phyloP scores from a whole-genome alignment of 2,888 invertebrate genomes.

The Cheilosia vernalis region DNA sequence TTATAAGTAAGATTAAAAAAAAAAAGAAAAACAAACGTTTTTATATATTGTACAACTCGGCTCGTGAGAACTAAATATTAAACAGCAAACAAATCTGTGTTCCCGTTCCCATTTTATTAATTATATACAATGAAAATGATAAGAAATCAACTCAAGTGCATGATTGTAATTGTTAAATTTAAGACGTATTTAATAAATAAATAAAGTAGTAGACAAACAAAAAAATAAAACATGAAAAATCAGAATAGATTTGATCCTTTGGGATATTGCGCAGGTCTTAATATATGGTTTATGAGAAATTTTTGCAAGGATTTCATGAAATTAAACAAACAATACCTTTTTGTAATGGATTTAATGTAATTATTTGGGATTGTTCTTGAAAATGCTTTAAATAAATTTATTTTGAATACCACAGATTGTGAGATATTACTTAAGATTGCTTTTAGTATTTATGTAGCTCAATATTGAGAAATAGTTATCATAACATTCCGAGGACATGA shows the following conservation, averaged over 20 bases:
- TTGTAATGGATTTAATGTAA: slow-evolving; percentile 74
- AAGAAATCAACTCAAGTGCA: slow-evolving; percentile 66
- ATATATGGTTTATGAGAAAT: slow-evolving; percentile 57
- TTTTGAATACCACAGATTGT: slow-evolving; percentile 67
- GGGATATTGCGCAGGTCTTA: slow-evolving; percentile 62
- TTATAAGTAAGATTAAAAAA: slow-evolving; percentile 38
- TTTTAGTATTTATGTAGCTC: not conserved
- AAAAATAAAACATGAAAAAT: slow-evolving; percentile 17
- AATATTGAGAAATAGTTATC: no score
- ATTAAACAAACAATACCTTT: slow-evolving; percentile 58
- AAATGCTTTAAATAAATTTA: slow-evolving; percentile 75
- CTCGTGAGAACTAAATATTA: slow-evolving; percentile 69
- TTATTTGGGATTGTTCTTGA: slow-evolving; percentile 74
- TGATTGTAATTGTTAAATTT: slow-evolving; percentile 74
- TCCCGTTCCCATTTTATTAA: slow-evolving; percentile 68
- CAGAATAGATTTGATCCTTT: slow-evolving; percentile 52
- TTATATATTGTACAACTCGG: slow-evolving; percentile 69
- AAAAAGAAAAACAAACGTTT: slow-evolving; percentile 39
- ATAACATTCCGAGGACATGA: no score
- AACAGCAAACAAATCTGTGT: slow-evolving; percentile 69
- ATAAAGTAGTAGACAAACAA: slow-evolving; percentile 20
- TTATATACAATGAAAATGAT: slow-evolving; percentile 57
- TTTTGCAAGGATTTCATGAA: slow-evolving; percentile 56
- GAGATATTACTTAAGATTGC: slow-evolving; percentile 1
- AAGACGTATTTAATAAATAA: slow-evolving; percentile 70